Conservation (phyloP, 2,797 vertebrate genomes). For the Paramormyrops hopkinsi region DNA sequence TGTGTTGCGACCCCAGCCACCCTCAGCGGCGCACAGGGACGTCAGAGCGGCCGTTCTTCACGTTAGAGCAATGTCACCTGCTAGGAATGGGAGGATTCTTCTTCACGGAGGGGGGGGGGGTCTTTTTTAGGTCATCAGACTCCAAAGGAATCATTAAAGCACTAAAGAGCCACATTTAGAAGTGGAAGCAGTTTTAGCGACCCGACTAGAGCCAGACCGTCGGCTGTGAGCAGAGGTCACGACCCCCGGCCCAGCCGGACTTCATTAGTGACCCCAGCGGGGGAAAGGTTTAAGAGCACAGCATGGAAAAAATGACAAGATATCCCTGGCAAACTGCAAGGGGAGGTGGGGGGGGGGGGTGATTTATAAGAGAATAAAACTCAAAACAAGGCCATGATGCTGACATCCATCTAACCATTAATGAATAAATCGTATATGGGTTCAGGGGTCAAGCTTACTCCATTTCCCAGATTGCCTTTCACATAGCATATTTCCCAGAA, state of each 20-base stretch:
- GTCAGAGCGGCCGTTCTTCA: slow-evolving; percentile 5
- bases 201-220: background rate
- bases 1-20: slow-evolving; percentile 38
- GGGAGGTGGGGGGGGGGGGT: background rate
- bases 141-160: slow-evolving; percentile 15
- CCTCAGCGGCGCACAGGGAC: slow-evolving; percentile 15
- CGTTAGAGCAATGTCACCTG: slow-evolving; percentile 11
- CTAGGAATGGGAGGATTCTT: background rate
- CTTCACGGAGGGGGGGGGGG: slow-evolving; percentile 12
- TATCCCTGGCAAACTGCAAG: background rate
- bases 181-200: background rate
- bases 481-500: background rate
- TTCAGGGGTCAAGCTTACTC: background rate
- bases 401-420: background rate
- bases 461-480: background rate
- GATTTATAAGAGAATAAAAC: background rate
- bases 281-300: background rate
- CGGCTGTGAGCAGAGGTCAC: background rate
- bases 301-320: background rate
- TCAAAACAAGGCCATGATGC: background rate
- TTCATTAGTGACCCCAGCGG: background rate
- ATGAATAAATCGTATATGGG: background rate
- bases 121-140: slow-evolving; percentile 31
- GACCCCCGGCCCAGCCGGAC: background rate
- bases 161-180: background rate